Evolutionary conservation across 2,113 vertebrate species (phyloP), one percentile per base, ranked within the genome.

Genomic region (Lichenostomus cassidix): DNA sequence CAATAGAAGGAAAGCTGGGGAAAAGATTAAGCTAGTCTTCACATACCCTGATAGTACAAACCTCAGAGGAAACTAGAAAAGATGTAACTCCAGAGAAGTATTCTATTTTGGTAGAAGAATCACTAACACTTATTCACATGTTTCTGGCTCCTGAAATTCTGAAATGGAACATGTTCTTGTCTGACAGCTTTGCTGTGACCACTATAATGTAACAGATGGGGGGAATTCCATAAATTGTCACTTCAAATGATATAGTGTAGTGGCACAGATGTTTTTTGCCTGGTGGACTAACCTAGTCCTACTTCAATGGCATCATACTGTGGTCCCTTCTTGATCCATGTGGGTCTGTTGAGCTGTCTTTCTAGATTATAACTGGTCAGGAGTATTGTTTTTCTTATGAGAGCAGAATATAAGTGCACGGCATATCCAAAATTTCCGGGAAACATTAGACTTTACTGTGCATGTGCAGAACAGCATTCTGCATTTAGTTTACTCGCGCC

Each of bases 321-420:
- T 49, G 39, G 8, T 79, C 28, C 39, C 15, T 83, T 79, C 46
- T 55, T 69, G 49, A 69, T 90, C 55, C 15, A 7, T 22, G 15
- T 59, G 29, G 25, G 41, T 63, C 19, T 62, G 16, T 35, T 58
- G 15, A 73, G 12, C 33, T n/a, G 76, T 20, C 59, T 73, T 68
- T 44, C 67, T 59, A 41, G n/a, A 42, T 50, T 24, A 53, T 35
- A 35, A 53, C 27, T 49, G 39, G 12, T 49, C 21, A 74, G 39
- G 23, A 90, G 10, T 65, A 39, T 28, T 0, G 4, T 69, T 56
- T 63, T 46, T 81, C 52, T 80, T 68, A 42, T 0, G 0, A 58
- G n/a, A 77, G 19, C 21, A 29, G 73, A 29, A 17, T 37, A 5
- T 41, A 86, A 64, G 4, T 22, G 14, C 37, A 25, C 58, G 73